Evolutionary conservation across 1,140 invertebrate species (phyloP), one percentile per base, ranked within the genome.

Genomic region (Heliconius hewitsoni): DNA sequence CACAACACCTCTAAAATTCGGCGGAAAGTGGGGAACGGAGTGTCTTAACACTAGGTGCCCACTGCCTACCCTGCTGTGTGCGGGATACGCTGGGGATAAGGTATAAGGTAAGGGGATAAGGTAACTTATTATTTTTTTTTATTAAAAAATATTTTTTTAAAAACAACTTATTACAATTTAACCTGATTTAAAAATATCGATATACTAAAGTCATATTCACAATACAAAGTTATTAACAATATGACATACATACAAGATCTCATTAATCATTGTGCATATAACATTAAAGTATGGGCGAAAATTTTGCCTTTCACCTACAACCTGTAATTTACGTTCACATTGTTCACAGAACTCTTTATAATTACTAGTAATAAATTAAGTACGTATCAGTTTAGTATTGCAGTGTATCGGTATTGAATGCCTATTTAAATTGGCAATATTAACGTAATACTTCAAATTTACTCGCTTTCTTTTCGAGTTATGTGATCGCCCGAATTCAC

Each of bases 181-280:
- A 66, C 13, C 0, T 27, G 13, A 66, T 30, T 16, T 18, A 13
- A 66, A 13, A 66, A 27, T 30, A 66, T 66, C 60, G 23, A 66
- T 66, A 66, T 30, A 66, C n/a, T 66, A 66, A 66, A 66, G 9
- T 30, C 60, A 66, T 66, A 66, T 66, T 6, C 74, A 83, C 78
- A 80, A 60, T 80, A 70, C 78, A 50, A 72, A 37, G 50, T 82
- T 80, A 74, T 57, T 66, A 66, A 80, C 55, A 82, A 72, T 73
- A 50, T 76, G 84, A 85, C 84, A 85, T 30, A 85, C 81, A 82
- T 82, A 78, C 66, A 71, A 34, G 23, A 76, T 83, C 78, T 80
- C 84, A 85, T 85, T 82, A 85, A 85, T 85, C 82, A 83, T 81
- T 79, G 73, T 30, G n/a, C 27, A n/a, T 66, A 30, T 66, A 66